Percentiles rank a stretch among this genome's conserved stretches.
Evolutionary conservation across 2,113 vertebrate species (phyloP).

Genomic region (Smithornis capensis): DNA sequence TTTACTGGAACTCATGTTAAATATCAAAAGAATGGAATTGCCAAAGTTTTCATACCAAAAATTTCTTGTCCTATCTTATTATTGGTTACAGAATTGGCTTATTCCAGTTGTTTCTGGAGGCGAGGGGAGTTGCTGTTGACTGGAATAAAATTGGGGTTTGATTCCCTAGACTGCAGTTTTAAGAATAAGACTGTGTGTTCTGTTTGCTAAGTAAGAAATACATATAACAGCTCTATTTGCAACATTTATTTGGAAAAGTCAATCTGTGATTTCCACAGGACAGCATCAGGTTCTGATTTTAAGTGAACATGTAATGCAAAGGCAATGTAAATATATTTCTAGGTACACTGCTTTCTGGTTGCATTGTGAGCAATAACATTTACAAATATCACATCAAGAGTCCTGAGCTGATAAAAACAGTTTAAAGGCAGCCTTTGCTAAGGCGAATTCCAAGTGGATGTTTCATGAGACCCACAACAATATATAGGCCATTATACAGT

Average conservation of each 20-base stretch:
- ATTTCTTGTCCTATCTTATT: constrained; percentile 12
- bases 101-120: background rate
- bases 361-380: background rate
- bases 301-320: background rate
- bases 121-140: background rate
- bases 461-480: background rate
- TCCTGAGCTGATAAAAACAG: constrained; percentile 7
- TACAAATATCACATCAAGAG: constrained; percentile 36
- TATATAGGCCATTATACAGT: background rate
- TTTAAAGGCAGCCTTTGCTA: background rate
- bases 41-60: background rate
- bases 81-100: background rate
- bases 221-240: background rate
- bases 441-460: background rate
- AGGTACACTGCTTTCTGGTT: constrained; percentile 8
- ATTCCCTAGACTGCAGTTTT: background rate
- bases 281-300: constrained; percentile 3
- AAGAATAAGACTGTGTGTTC: background rate
- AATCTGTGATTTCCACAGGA: constrained; percentile 7
- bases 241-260: constrained; percentile 22
- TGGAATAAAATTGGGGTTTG: background rate
- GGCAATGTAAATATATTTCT: constrained; percentile 34
- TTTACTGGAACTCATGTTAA: constrained; percentile 40
- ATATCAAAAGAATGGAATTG: constrained; percentile 11
- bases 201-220: background rate